Conservation (phyloP, 2,113 vertebrate species). For the Oceanodroma tethys region DNA sequence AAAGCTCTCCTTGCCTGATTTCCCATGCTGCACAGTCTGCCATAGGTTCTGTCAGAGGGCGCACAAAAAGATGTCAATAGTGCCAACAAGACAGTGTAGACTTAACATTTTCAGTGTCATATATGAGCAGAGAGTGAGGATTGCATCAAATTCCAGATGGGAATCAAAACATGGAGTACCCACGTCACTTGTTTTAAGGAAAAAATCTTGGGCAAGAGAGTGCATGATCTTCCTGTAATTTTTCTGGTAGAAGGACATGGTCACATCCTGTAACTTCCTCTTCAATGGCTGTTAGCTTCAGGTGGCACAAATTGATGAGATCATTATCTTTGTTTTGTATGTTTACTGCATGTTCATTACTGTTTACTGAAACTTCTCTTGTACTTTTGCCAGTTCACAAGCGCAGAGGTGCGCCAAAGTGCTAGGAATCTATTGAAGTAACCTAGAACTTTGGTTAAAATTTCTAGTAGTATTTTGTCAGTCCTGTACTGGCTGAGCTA, state of each 20-base stretch:
- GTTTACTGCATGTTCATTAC: not conserved
- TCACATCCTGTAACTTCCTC: not conserved
- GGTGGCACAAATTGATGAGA: not conserved
- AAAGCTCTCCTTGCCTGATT: not conserved
- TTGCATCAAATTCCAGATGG: not conserved
- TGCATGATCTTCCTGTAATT: not conserved
- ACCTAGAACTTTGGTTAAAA: not conserved
- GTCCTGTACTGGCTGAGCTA: not conserved
- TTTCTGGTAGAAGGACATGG: not conserved
- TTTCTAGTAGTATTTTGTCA: not conserved
- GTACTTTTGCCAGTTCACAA: not conserved
- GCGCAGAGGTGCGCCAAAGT: not conserved
- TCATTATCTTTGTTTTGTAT: not conserved
- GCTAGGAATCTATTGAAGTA: not conserved
- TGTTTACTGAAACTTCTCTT: not conserved
- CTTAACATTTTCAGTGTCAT: not conserved
- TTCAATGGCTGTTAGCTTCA: not conserved
- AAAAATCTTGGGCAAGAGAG: not conserved
- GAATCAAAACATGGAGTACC: not conserved
- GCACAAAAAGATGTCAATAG: not conserved
- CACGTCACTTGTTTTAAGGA: not conserved
- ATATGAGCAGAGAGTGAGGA: not conserved
- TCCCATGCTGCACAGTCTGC: not conserved
- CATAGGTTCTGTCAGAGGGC: not conserved
- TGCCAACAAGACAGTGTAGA: not conserved